These are phyloP conservation scores for Mellilla xanthometata DNA, from an alignment of 2,888 invertebrate genomes.

Conservation along the genomic window DNA sequence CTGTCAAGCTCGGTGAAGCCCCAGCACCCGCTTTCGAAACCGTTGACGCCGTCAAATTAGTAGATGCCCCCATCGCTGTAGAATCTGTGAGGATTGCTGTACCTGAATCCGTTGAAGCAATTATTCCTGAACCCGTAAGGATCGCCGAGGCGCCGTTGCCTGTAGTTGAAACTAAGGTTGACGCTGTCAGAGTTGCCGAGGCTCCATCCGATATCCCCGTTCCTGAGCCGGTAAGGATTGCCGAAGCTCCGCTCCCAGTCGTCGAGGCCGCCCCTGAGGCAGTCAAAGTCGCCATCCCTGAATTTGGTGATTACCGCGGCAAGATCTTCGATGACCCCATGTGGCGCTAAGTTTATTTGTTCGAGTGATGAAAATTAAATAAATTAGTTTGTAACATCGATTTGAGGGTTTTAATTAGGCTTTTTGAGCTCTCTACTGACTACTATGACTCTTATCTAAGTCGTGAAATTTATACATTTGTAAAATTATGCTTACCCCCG, in stretches of 20 bases:
- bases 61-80: background rate
- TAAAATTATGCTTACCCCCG: too few species aligned
- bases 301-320: constrained; percentile 26
- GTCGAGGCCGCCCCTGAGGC: constrained; percentile 8
- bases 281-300: constrained; percentile 5
- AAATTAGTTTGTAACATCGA: too few species aligned
- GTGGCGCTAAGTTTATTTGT: constrained; percentile 31
- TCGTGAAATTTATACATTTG: too few species aligned
- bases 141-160: constrained; percentile 7
- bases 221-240: background rate
- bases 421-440: too few species aligned
- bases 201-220: background rate
- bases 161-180: background rate
- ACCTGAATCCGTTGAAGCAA: constrained; percentile 1
- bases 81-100: constrained; percentile 4
- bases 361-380: too few species aligned
- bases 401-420: too few species aligned
- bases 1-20: constrained; percentile 1
- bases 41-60: too few species aligned
- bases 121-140: background rate
- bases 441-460: too few species aligned
- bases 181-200: background rate
- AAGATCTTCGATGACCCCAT: constrained; percentile 37
- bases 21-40: background rate
- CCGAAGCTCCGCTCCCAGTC: constrained; percentile 10